Evolutionary conservation across 2,888 invertebrate genomes (phyloP).

Genomic region (Chloroclystis v-ata): DNA sequence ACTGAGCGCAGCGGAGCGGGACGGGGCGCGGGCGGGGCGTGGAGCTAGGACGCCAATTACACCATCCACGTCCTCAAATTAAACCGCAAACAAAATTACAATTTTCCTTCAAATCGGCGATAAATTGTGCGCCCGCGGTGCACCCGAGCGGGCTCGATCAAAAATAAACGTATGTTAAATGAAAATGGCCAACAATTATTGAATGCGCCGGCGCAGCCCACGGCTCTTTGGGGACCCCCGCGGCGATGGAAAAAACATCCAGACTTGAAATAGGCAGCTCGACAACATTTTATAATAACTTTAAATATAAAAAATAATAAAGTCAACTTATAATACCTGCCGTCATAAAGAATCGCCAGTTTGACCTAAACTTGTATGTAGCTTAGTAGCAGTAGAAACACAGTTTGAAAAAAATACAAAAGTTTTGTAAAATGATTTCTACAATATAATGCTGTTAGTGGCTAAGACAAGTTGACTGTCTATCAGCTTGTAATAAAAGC

Average conservation of each 20-base stretch:
- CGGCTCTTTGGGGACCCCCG: slow-evolving; percentile 36
- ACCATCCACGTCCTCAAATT: slow-evolving; percentile 27
- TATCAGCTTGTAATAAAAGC: background rate
- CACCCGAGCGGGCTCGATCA: slow-evolving; percentile 48
- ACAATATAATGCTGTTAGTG: too few species aligned
- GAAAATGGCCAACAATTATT: slow-evolving; percentile 63
- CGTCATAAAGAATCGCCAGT: background rate
- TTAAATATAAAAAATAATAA: background rate
- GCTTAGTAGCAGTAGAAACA: too few species aligned
- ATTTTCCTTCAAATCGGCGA: slow-evolving; percentile 65
- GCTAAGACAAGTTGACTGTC: background rate
- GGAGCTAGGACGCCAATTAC: background rate
- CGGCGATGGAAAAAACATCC: slow-evolving; percentile 24
- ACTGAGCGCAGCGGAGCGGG: background rate
- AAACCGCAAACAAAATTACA: slow-evolving; percentile 50
- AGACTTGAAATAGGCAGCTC: slow-evolving; percentile 2
- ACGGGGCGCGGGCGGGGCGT: too few species aligned
- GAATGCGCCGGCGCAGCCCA: slow-evolving; percentile 30
- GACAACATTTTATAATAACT: background rate
- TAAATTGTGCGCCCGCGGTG: slow-evolving; percentile 62
- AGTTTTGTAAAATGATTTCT: too few species aligned
- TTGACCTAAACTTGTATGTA: too few species aligned
- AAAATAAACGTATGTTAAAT: slow-evolving; percentile 48
- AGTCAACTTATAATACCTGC: background rate
- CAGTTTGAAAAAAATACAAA: too few species aligned